A percentile compares a stretch with the other conserved stretches of the same genome.
phyloP scores from a whole-genome alignment of 2,888 invertebrate genomes.

The Plemyria rubiginata region DNA sequence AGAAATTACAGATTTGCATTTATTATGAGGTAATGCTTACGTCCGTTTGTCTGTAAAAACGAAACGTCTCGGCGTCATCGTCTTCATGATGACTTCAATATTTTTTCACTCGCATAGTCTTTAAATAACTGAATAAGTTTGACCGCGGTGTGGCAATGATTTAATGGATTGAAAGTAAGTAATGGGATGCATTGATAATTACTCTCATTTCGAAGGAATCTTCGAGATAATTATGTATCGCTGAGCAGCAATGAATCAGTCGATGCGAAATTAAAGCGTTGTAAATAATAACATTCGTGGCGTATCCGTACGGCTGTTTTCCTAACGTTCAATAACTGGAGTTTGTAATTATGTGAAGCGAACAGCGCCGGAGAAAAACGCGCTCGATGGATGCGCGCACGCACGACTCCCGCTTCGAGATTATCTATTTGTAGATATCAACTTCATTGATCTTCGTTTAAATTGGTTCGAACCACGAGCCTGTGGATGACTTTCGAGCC shows the following conservation, averaged over 20 bases:
- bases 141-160: slow-evolving; percentile 17
- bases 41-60: slow-evolving; percentile 18
- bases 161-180: slow-evolving; percentile 23
- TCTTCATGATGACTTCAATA: slow-evolving; percentile 30
- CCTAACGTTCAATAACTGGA: slow-evolving; percentile 50
- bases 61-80: slow-evolving; percentile 18
- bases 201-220: slow-evolving; percentile 48
- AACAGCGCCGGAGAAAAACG: slow-evolving; percentile 65
- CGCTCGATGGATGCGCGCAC: slow-evolving; percentile 54
- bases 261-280: slow-evolving; percentile 53
- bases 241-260: slow-evolving; percentile 51
- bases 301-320: slow-evolving; percentile 40
- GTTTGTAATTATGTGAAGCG: slow-evolving; percentile 61
- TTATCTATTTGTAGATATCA: slow-evolving; percentile 59
- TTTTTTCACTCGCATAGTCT: slow-evolving; percentile 26
- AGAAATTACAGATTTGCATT: slow-evolving; percentile 35
- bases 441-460: slow-evolving; percentile 47
- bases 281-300: slow-evolving; percentile 45
- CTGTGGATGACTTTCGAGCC: slow-evolving; percentile 38
- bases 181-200: slow-evolving; percentile 39
- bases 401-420: slow-evolving; percentile 46
- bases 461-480: slow-evolving; percentile 28
- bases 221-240: slow-evolving; percentile 50
- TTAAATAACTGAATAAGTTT: slow-evolving; percentile 33
- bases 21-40: slow-evolving; percentile 23